These are phyloP conservation scores for Rhea pennata DNA, from an alignment of 2,113 vertebrate genomes.

Conservation along the genomic window DNA sequence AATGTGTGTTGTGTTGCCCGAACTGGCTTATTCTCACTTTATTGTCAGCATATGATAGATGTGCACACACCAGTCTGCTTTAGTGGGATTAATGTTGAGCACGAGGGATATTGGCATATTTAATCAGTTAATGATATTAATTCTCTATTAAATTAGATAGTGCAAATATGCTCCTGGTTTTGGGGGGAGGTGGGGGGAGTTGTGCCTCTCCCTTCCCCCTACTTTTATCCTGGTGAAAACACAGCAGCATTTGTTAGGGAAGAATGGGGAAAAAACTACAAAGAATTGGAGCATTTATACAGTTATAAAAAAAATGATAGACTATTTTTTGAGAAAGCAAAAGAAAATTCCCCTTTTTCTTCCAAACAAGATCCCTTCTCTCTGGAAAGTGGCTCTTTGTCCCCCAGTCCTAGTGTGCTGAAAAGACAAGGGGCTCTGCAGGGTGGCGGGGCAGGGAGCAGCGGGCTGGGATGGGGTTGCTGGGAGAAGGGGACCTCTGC, in stretches of 20 bases:
- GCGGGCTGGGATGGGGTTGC: background rate
- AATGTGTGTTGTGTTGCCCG: accelerated
- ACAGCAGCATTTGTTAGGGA: slow-evolving; percentile 2
- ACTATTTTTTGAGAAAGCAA: slow-evolving; percentile 45
- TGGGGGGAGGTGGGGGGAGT: background rate
- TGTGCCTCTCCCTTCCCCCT: background rate
- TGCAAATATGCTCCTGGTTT: slow-evolving; percentile 46
- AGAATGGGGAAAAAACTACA: background rate
- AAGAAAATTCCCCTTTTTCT: slow-evolving; percentile 47
- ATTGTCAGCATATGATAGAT: background rate
- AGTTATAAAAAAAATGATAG: background rate
- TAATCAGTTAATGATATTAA: slow-evolving; percentile 64
- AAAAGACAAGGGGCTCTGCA: slow-evolving; percentile 28
- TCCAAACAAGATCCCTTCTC: slow-evolving; percentile 45
- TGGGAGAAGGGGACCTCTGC: background rate
- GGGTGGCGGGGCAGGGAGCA: background rate
- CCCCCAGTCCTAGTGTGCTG: background rate
- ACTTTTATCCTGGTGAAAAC: slow-evolving; percentile 46
- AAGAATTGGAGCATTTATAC: slow-evolving; percentile 48
- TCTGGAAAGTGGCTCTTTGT: background rate
- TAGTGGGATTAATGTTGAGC: background rate
- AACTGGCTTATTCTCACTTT: background rate
- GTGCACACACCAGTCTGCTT: background rate
- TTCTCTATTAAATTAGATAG: slow-evolving; percentile 59
- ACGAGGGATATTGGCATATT: background rate